Evolutionary conservation across 2,888 invertebrate genomes (phyloP), one percentile per base, ranked within the genome.

Genomic region (Conops quadrifasciatus): DNA sequence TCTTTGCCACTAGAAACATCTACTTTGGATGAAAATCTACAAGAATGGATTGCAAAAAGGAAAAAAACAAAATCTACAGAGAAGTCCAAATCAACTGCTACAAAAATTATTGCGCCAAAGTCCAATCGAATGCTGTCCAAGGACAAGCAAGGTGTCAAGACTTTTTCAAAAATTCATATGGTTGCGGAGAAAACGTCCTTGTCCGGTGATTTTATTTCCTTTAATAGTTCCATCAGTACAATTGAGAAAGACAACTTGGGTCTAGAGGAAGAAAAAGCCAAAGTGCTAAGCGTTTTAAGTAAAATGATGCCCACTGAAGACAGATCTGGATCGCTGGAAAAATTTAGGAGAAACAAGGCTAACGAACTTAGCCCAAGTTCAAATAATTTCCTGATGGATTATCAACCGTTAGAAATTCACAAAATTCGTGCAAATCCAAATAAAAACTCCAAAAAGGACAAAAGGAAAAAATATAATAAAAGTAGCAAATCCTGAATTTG

Each of bases 191-290:
- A 13, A 5, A 53, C 3, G 9, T 19, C 56, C 1, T 81, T 75
- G 76, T 72, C 43, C 2, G 77, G 77, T 0, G 82, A 83, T 72
- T 83, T 78, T 43, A 80, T 83, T 65, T 80, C 83, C 1, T 80
- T 78, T 47, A 64, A 66, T 58, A 68, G 59, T 2, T 53, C 53
- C 19, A n/a, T n/a, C 1, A 45, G 15, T 66, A 66, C 3, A 73
- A 74, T 59, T 5, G 58, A 70, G 69, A 2, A 68, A 60, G 47
- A 67, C 30, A 53, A 67, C 19, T 16, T 65, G 43, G 73, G 78
- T 51, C 43, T 80, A 0, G 72, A 73, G 28, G 72, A 70, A 9
- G 67, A 73, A 49, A 67, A 67, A 16, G 70, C 70, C 2, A 2
- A 51, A 15, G 65, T 75, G 7, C 7, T 71, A 9, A 56, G 60